Base-by-base conservation (phyloP, 2,888 invertebrate species). In the Yponomeuta plumbellus region DNA sequence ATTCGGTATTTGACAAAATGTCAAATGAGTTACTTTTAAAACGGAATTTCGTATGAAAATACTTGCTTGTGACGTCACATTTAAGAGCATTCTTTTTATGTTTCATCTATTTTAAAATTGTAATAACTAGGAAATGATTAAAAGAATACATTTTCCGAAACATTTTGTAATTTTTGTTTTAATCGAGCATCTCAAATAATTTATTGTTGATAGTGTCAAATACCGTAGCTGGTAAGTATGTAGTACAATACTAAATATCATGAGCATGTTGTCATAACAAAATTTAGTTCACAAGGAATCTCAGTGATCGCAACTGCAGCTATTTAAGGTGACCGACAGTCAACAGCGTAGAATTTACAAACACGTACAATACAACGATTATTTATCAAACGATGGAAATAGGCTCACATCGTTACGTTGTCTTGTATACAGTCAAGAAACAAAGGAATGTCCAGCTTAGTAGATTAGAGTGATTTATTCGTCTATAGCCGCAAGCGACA, bases 241-340 rank as follows among this genome's bases (percentile, higher is more conserved):
- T 11, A 23, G 21, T 13, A 59, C 26, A 4, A 23, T 11, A 59
- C 10, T 21, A 10, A 58, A 59, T 4, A 68, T 67, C 67, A 66
- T 20, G 70, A 68, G 61, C 67, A 70, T 67, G 68, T 69, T 70
- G 69, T 70, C 72, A 73, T 69, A 70, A 72, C 71, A 71, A 70
- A 66, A 67, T 44, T 67, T 65, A 13, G 44, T 67, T 66, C 67
- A 69, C 69, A 68, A 67, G 68, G 68, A 66, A 67, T 69, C 70
- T n/a, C n/a, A 70, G 66, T 67, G 68, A 68, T 67, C 64, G 65
- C 66, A 69, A 52, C 61, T 65, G 67, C 62, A 64, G 56, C 64
- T 64, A 57, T 64, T 69, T 67, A 68, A 67, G 62, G 65, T 59
- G 56, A 61, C 21, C 39, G 56, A 34, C 21, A 57, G 66, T 39